Evolutionary conservation across 2,888 invertebrate genomes (phyloP).

Genomic region (Tiphia femorata): DNA sequence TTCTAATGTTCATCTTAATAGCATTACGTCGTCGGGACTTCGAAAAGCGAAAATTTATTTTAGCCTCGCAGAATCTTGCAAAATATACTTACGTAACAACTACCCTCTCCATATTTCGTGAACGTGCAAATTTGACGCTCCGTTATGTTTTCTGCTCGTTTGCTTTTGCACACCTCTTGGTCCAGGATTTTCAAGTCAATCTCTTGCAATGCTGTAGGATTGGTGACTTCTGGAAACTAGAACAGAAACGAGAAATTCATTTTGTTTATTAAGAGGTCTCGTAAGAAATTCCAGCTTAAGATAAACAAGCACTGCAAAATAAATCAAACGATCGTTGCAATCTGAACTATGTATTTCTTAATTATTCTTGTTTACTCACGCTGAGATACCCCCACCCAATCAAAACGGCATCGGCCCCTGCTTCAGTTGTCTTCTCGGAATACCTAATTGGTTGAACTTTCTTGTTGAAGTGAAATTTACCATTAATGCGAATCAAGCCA

Average conservation of each 20-base stretch:
- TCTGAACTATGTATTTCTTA: not conserved
- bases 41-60: too few relatives aligned
- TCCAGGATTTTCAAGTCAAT: conserved; percentile 34
- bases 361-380: conserved; percentile 23
- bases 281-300: too few relatives aligned
- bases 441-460: conserved; percentile 46
- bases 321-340: not conserved
- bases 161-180: conserved; percentile 28
- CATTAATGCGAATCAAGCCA: conserved; percentile 45
- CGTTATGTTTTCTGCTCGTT: conserved; percentile 26
- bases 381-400: conserved; percentile 52
- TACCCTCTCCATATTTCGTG: conserved; percentile 54
- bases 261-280: not conserved
- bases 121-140: conserved; percentile 56
- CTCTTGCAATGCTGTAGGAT: conserved; percentile 44
- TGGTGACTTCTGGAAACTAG: conserved; percentile 36
- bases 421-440: conserved; percentile 36
- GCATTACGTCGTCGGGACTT: too few relatives aligned
- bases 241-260: not conserved
- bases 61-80: too few relatives aligned
- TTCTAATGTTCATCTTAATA: too few relatives aligned
- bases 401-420: conserved; percentile 34
- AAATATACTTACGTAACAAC: conserved; percentile 54
- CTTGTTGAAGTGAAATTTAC: conserved; percentile 35
- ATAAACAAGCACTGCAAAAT: too few relatives aligned